Conservation (phyloP, 2,797 vertebrate species). For the Bradypus variegatus region DNA sequence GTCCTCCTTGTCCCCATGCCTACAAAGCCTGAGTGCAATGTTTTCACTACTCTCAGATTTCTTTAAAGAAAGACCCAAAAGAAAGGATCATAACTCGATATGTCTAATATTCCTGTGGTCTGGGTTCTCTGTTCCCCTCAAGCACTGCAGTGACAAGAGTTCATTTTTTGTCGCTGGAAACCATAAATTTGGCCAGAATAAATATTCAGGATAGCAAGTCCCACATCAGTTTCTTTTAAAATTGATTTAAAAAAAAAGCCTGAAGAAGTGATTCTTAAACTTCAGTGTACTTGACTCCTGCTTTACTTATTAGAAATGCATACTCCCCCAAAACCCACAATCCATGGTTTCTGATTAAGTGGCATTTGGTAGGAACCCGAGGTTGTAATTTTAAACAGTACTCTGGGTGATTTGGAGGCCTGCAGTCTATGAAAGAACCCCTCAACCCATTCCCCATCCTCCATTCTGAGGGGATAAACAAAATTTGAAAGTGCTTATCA, state of each 20-base stretch:
- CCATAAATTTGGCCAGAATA: not conserved
- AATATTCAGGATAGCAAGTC: not conserved
- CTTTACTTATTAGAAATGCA: not conserved
- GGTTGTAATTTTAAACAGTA: not conserved
- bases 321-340: not conserved
- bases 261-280: not conserved
- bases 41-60: not conserved
- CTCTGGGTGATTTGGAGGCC: not conserved
- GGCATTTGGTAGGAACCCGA: not conserved
- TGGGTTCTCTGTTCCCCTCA: not conserved
- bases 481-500: not conserved
- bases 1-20: not conserved
- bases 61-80: not conserved
- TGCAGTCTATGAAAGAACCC: not conserved
- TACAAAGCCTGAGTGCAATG: not conserved
- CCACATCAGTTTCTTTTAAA: not conserved
- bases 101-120: not conserved
- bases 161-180: no score
- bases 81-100: not conserved
- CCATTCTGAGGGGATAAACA: not conserved
- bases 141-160: not conserved
- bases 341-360: not conserved
- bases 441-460: not conserved
- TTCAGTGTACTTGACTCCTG: not conserved
- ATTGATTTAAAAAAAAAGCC: not conserved